Conservation (phyloP, 2,113 vertebrate genomes). For the Rhynchopsitta pachyrhyncha region DNA sequence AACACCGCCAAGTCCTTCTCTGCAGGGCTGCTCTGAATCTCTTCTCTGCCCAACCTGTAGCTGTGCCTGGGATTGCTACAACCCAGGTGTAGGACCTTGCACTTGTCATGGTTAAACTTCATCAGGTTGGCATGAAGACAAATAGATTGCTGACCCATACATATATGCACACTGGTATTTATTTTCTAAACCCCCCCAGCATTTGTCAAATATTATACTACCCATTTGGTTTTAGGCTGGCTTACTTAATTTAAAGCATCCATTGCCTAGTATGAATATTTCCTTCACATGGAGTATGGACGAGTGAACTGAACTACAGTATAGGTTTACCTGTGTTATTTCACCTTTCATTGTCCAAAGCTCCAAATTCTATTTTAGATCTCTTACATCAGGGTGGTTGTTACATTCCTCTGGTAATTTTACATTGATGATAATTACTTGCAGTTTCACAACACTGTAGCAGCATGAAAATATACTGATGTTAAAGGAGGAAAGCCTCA, state of each 20-base stretch:
- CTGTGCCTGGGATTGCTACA: too few relatives aligned
- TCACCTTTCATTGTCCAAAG: not conserved
- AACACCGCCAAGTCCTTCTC: too few relatives aligned
- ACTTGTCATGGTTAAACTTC: too few relatives aligned
- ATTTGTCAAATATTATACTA: not conserved
- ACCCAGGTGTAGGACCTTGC: too few relatives aligned
- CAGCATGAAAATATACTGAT: not conserved
- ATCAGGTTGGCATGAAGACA: not conserved
- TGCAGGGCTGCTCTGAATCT: too few relatives aligned
- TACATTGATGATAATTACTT: not conserved
- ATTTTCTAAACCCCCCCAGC: fast-evolving
- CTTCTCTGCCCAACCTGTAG: too few relatives aligned
- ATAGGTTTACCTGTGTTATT: not conserved
- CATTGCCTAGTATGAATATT: not conserved
- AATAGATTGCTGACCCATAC: not conserved
- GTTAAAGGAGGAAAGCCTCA: not conserved
- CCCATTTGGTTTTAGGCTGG: not conserved
- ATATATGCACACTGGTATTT: not conserved
- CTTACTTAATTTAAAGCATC: not conserved
- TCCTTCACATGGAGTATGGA: not conserved
- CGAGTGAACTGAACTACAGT: not conserved
- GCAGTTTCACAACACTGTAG: not conserved
- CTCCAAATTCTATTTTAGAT: not conserved
- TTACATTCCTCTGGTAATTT: not conserved
- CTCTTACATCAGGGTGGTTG: not conserved